phyloP scores from a whole-genome alignment of 2,797 vertebrate genomes.

The Phataginus tetradactyla region DNA sequence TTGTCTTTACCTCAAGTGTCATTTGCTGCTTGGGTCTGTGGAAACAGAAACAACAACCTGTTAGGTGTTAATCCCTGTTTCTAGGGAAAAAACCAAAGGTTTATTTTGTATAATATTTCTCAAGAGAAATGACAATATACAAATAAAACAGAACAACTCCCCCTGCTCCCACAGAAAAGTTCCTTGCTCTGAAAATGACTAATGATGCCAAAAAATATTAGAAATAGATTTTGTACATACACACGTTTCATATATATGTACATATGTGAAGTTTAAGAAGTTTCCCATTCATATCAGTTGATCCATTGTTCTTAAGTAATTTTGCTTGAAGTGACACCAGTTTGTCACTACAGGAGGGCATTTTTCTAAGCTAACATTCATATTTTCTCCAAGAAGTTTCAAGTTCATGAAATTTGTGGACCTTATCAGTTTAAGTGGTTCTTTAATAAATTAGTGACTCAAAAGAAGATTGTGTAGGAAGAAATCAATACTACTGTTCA shows the following conservation, averaged over 20 bases:
- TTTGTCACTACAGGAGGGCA: not conserved
- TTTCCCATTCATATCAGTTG: not conserved
- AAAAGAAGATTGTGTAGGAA: slow-evolving; percentile 21
- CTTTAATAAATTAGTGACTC: slow-evolving; percentile 62
- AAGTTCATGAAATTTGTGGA: slow-evolving; percentile 1
- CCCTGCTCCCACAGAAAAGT: not conserved
- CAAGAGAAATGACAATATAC: not conserved
- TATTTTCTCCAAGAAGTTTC: not conserved
- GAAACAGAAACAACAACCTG: not conserved
- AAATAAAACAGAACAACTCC: not conserved
- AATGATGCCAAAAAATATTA: not conserved
- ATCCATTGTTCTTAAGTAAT: slow-evolving; percentile 1
- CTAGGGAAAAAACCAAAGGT: not conserved
- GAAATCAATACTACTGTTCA: slow-evolving; percentile 15
- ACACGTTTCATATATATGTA: not conserved
- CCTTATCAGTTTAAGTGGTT: slow-evolving; percentile 25
- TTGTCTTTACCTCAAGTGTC: not conserved
- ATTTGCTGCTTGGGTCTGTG: not conserved
- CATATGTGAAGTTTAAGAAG: not conserved
- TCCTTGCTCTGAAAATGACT: not conserved
- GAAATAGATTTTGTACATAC: not conserved
- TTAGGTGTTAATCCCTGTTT: not conserved
- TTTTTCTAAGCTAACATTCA: not conserved
- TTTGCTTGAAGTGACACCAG: slow-evolving; percentile 16
- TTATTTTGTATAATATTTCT: not conserved